These are phyloP conservation scores for Eospalax fontanierii DNA, from an alignment of 2,797 vertebrate genomes.

Conservation along the genomic window DNA sequence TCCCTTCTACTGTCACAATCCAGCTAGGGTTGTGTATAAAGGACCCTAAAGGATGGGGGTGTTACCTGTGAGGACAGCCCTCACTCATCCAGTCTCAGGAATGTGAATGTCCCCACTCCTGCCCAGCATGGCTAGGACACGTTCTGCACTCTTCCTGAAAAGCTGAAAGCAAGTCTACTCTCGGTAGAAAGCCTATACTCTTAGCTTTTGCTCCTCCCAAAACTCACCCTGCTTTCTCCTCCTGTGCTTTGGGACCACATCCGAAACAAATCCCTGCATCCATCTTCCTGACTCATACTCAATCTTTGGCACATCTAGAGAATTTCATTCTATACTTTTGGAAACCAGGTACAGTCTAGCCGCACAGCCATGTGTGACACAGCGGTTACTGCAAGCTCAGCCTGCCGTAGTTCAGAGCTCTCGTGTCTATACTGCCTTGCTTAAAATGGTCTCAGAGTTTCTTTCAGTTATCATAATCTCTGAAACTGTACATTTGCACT, in stretches of 20 bases:
- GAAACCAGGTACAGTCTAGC: background rate
- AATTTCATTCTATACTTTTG: background rate
- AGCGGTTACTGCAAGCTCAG: background rate
- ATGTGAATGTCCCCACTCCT: background rate
- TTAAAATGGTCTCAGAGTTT: background rate
- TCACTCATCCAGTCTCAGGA: background rate
- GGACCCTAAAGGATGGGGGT: background rate
- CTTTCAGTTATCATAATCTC: background rate
- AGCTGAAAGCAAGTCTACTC: background rate
- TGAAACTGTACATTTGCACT: background rate
- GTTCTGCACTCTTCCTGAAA: background rate
- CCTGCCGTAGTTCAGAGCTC: background rate
- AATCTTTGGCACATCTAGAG: constrained; percentile 11
- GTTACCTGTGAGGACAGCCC: background rate
- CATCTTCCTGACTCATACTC: background rate
- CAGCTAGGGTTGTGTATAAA: background rate
- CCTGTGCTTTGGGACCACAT: background rate
- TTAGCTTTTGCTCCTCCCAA: background rate
- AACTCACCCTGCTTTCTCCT: background rate
- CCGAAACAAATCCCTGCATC: background rate
- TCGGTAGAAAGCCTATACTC: background rate
- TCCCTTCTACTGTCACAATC: background rate
- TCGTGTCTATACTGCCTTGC: background rate
- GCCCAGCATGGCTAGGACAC: background rate
- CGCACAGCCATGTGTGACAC: background rate